phyloP scores from a whole-genome alignment of 2,113 vertebrate species.

The Rafetus swinhoei region DNA sequence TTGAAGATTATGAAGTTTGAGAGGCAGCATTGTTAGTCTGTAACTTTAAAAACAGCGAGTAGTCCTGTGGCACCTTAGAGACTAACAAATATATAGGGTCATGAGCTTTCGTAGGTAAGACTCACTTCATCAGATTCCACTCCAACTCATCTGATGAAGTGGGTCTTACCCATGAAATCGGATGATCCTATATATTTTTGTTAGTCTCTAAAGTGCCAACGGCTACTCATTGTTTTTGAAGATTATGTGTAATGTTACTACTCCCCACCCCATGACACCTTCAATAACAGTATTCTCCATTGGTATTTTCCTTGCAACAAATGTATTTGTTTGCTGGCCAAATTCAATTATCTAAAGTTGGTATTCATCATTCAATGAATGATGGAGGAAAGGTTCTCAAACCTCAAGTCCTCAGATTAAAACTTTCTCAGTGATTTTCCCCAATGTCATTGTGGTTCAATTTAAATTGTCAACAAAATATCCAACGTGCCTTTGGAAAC shows the following conservation, averaged over 20 bases:
- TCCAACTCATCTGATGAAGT: too few species aligned
- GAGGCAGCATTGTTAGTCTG: too few species aligned
- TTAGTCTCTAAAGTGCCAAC: too few species aligned
- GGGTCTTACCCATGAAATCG: too few species aligned
- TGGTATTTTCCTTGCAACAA: not conserved
- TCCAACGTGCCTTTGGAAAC: not conserved
- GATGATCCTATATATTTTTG: too few species aligned
- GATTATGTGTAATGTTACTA: not conserved
- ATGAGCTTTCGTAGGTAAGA: too few species aligned
- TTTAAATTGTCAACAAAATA: not conserved
- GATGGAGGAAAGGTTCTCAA: not conserved
- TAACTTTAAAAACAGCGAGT: too few species aligned
- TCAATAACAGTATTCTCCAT: fast-evolving
- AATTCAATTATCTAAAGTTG: not conserved
- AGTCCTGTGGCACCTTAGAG: too few species aligned
- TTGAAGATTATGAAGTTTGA: too few species aligned
- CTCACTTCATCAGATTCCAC: too few species aligned
- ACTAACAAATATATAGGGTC: too few species aligned
- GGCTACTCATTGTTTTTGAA: too few species aligned
- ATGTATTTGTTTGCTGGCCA: not conserved
- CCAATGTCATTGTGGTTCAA: not conserved
- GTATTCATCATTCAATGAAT: not conserved
- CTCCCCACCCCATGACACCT: not conserved
- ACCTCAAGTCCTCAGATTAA: not conserved
- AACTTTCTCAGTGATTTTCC: not conserved